Evolutionary conservation across 1,140 invertebrate genomes (phyloP), one percentile per base, ranked within the genome.

Genomic region (Drosophila malerkotliana): DNA sequence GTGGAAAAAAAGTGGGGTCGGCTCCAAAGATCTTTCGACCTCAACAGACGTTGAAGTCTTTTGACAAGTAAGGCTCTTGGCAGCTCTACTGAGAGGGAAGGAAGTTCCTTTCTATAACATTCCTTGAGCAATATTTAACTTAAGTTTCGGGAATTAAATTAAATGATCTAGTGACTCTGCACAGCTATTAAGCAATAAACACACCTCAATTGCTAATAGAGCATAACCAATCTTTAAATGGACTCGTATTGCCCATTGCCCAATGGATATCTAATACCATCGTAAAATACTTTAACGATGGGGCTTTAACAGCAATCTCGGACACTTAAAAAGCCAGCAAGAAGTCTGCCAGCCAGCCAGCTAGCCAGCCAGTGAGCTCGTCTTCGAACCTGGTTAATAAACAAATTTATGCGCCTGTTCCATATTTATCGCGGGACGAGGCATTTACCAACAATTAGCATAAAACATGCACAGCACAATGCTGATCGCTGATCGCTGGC

Each of bases 371-470:
- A 37, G 34, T 4, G 7, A 14, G 32, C 32, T 47, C 49, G 21
- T 67, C 52, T 18, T 26, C n/a, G 32, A 37, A 57, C 49, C 68
- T 82, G 71, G 69, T 83, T 79, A 66, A 83, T 82, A 82, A 83
- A 75, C 54, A 79, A 83, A 83, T 79, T 83, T 82, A 78, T 78
- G 74, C 63, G 69, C 59, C 61, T 74, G 68, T 77, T 66, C 74
- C 79, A 82, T 82, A 80, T 80, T 80, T 80, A 80, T 80, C 77
- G 68, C 64, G 34, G 32, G 39, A 32, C 15, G 30, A 12, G 39
- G 55, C 45, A 66, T 51, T 51, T 71, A 44, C 51, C 26, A 67
- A 80, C 78, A 80, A 80, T 80, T 80, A 80, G 78, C 79, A 76
- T 80, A 80, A 81, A 81, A 76, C 72, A 72, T 80, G 78, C 56